phyloP scores from a whole-genome alignment of 2,797 vertebrate genomes.

The Acanthurus lineatus region DNA sequence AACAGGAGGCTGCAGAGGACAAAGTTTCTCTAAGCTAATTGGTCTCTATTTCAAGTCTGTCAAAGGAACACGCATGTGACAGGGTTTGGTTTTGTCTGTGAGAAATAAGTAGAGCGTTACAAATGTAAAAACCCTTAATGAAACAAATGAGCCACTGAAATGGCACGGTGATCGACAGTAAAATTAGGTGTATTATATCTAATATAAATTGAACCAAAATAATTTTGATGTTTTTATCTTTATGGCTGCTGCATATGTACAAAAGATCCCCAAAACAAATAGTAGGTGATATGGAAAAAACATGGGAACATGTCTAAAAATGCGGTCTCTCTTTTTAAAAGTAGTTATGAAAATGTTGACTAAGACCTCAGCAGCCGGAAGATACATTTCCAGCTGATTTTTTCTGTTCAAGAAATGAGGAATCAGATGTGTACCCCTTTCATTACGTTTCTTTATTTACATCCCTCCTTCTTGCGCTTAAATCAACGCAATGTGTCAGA shows the following conservation, averaged over 20 bases:
- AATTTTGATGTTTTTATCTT: neutral
- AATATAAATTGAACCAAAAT: neutral
- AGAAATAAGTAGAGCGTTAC: neutral
- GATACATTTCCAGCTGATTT: neutral
- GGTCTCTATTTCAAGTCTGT: neutral
- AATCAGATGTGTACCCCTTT: constrained; percentile 63
- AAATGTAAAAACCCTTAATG: neutral
- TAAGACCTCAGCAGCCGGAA: constrained; percentile 1
- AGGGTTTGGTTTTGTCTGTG: neutral
- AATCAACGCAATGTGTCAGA: constrained; percentile 59
- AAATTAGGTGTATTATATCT: neutral
- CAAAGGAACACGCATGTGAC: neutral
- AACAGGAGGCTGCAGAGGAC: neutral
- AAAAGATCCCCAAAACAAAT: neutral
- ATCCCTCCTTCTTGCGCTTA: constrained; percentile 73
- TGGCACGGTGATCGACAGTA: neutral
- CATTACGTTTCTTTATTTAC: constrained; percentile 87
- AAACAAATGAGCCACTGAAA: neutral
- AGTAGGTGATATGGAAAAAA: constrained; percentile 2
- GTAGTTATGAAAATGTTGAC: neutral
- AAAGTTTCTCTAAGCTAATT: neutral
- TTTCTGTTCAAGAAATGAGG: constrained; percentile 42
- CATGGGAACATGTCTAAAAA: neutral
- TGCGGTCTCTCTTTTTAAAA: neutral
- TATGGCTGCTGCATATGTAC: neutral